Conservation (phyloP, 2,888 invertebrate genomes). For the Ypsolopha scabrella region DNA sequence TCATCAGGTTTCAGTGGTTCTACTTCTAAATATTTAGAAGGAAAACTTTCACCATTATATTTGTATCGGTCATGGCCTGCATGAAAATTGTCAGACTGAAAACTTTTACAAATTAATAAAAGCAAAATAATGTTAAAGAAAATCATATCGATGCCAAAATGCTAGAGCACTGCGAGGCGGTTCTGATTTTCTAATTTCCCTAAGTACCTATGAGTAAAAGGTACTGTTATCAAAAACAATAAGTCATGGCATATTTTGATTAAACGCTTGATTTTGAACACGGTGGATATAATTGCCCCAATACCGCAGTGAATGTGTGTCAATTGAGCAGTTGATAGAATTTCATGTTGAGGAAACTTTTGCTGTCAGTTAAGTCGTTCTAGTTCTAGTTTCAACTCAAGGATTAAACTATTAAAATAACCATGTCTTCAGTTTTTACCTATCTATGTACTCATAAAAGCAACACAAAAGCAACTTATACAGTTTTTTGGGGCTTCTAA, state of each 20-base stretch:
- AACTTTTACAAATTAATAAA: background rate
- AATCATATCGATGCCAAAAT: background rate
- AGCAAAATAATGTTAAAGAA: background rate
- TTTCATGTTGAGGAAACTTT: no score
- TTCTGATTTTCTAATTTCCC: no score
- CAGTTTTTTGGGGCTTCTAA: no score
- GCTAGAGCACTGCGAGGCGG: background rate
- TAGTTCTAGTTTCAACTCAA: no score
- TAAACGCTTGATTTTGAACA: background rate
- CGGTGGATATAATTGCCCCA: no score
- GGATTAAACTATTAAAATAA: no score
- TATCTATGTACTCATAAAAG: no score
- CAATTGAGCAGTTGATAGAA: no score
- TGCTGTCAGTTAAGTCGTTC: no score
- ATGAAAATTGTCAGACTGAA: background rate
- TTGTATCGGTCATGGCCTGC: background rate
- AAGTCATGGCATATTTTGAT: background rate
- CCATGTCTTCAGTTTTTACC: no score
- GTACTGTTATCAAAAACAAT: background rate
- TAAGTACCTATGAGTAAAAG: background rate
- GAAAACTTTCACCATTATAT: conserved; percentile 10
- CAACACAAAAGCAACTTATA: no score
- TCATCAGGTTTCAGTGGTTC: conserved; percentile 7
- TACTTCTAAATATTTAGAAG: conserved; percentile 9
- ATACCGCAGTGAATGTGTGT: no score